Evolutionary conservation across 2,888 invertebrate genomes (phyloP), one percentile per base, ranked within the genome.

Genomic region (Drosophila limbata): DNA sequence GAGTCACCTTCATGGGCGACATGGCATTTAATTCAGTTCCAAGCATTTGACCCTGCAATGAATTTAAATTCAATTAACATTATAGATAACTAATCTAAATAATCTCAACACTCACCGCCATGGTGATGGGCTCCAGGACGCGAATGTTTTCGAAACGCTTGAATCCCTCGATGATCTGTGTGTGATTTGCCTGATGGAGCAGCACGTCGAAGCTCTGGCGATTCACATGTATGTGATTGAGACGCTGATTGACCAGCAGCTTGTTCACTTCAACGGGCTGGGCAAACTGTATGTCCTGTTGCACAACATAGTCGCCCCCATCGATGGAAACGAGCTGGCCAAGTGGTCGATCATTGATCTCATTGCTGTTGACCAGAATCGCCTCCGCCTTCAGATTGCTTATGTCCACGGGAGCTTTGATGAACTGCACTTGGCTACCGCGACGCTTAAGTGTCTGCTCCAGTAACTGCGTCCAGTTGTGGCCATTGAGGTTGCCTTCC

Each of bases 221-320:
- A 17, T 79, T 81, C 0, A 94, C 93, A 33, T 91, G 87, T 61
- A 94, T 93, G 48, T 93, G 91, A 86, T 94, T 94, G 21, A 94
- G 84, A 39, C 92, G 91, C 15, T 93, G 82, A 15, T 83, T 81
- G n/a, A 94, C 91, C 4, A 85, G 55, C 11, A 94, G 73, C 13
- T 92, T 83, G 39, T 93, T 91, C 0, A 92, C 91, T 31, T 84
- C 77, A 13, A 94, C 55, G 33, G 93, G 90, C 33, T 91, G 83
- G 0, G 87, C 66, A 77, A 94, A 94, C 69, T 91, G 88, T 19
- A 94, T 79, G 71, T 93, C 92, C 79, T 93, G 92, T 64, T 93
- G 86, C 4, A 94, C 90, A n/a, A 87, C 81, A 80, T 91, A 94
- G 40, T 84, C 89, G 13, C 92, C 93, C 13, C 90, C 89, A 74